Base-by-base conservation (phyloP, 2,888 invertebrate species). In the Agriopis marginaria region DNA sequence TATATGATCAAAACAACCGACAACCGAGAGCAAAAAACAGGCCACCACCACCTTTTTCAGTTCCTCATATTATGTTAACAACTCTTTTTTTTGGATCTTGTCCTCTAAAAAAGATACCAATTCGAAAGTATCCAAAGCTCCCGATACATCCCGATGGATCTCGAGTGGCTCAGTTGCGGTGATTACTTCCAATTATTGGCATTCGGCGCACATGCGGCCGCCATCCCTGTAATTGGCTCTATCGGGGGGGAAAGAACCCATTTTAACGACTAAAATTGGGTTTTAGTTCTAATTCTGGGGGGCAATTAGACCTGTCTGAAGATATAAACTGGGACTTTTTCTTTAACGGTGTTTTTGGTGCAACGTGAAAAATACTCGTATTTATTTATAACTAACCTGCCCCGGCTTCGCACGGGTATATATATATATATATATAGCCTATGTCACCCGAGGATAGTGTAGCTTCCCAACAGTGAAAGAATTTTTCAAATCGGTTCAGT, bases 171-270 rank as follows among this genome's bases (percentile, higher is more conserved):
- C 54, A 63, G 68, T 72, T 81, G 77, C 80, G 77, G 81, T 82
- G 83, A 88, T 89, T 89, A 89, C 84, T 83, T 82, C 80, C 84
- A 87, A 87, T 89, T 86, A 89, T 87, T 86, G 86, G 86, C 82
- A 85, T 86, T 86, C 86, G 73, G 76, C 81, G 82, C 88, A 89
- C 89, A 88, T 87, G 86, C 83, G 86, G 75, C 83, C 80, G 73
- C 76, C 82, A 83, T 82, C 83, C 77, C 79, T 75, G 85, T 88
- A 89, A 90, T 89, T 87, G 86, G 84, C 82, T 85, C 85, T 87
- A 84, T 87, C 84, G 83, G 83, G 84, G 84, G 67, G 73, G 61
- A 71, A 72, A 75, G 75, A 54, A 42, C 60, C 64, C 54, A 45
- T 70, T 66, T 66, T 63, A 66, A 60, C 66, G 63, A 60, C 63